A percentile compares a stretch with the other conserved stretches of the same genome.
Evolutionary conservation across 2,113 vertebrate genomes (phyloP).

Genomic region (Rutilus rutilus): DNA sequence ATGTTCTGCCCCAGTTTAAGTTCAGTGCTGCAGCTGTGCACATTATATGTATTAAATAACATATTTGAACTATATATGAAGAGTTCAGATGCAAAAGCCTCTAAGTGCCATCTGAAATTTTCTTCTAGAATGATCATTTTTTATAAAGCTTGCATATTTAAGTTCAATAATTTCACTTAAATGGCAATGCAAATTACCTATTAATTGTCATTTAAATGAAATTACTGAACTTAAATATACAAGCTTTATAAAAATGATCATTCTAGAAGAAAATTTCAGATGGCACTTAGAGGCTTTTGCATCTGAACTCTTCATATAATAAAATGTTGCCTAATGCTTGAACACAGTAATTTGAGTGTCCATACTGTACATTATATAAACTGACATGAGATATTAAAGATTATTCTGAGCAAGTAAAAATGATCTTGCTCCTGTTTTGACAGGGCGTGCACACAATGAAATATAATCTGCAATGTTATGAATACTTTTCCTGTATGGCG

Average conservation of each 20-base stretch:
- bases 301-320: too few relatives aligned
- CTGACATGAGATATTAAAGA: not conserved
- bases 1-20: not conserved
- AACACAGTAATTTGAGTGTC: not conserved
- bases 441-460: constrained; percentile 22
- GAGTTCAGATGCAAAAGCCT: too few relatives aligned
- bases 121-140: too few relatives aligned
- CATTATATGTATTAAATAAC: not conserved
- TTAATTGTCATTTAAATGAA: too few relatives aligned
- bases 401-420: not conserved
- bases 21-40: not conserved
- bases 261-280: too few relatives aligned
- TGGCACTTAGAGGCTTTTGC: too few relatives aligned
- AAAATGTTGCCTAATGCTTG: not conserved
- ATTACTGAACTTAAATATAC: too few relatives aligned
- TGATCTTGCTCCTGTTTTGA: not conserved
- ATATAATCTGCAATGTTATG: constrained; percentile 5
- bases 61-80: not conserved
- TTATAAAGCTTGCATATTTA: too few relatives aligned
- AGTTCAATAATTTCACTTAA: too few relatives aligned
- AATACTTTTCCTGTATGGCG: not conserved
- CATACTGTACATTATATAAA: not conserved
- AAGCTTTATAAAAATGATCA: too few relatives aligned
- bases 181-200: too few relatives aligned
- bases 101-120: too few relatives aligned